These are phyloP conservation scores for Orchestia grillus DNA, from an alignment of 1,140 invertebrate species.

Conservation along the genomic window DNA sequence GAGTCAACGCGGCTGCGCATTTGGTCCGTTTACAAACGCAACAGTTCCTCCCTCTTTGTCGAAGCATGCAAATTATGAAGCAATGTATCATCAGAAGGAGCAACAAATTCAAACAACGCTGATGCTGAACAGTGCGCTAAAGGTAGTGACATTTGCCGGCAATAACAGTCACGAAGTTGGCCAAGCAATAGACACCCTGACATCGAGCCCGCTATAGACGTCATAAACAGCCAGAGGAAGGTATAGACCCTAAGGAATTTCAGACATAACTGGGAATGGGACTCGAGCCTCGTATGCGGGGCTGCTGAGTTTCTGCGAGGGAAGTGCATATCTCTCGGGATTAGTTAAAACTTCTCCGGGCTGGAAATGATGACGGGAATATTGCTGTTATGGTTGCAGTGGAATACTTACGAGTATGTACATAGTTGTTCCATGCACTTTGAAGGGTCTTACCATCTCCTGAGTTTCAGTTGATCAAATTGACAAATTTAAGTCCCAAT, in stretches of 20 bases:
- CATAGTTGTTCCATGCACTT: neutral
- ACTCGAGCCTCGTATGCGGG: neutral
- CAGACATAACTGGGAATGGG: neutral
- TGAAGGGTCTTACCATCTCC: neutral
- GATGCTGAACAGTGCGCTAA: neutral
- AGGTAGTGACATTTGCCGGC: neutral
- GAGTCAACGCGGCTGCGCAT: neutral
- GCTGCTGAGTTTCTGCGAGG: neutral
- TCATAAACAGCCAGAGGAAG: neutral
- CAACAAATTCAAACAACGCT: neutral
- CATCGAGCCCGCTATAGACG: neutral
- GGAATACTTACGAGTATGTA: no score
- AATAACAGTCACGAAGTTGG: neutral
- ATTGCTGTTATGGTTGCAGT: neutral
- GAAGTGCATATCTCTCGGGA: neutral
- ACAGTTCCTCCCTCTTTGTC: neutral
- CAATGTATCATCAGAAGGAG: neutral
- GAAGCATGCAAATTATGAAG: neutral
- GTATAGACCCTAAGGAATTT: neutral
- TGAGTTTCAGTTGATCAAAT: neutral
- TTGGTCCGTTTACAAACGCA: neutral
- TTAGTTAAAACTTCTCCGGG: neutral
- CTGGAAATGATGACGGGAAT: neutral
- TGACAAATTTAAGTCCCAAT: neutral
- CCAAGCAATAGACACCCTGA: neutral